These are phyloP conservation scores for Solen grandis DNA, from an alignment of 1,140 invertebrate genomes.

Conservation along the genomic window DNA sequence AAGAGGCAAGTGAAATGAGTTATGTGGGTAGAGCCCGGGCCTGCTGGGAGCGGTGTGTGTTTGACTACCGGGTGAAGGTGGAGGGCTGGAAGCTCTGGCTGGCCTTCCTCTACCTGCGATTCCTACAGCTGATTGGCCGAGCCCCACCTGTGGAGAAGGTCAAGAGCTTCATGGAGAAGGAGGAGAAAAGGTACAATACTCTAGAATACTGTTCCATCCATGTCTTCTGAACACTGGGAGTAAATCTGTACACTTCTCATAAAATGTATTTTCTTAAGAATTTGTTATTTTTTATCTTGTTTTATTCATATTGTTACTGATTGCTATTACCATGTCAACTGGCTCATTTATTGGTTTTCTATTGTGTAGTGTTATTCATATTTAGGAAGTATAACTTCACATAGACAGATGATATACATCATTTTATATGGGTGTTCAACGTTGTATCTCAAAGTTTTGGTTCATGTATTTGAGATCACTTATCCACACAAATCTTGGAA, in stretches of 20 bases:
- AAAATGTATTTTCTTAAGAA: neutral
- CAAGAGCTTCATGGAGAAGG: conserved; percentile 57
- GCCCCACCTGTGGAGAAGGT: conserved; percentile 59
- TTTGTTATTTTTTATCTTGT: neutral
- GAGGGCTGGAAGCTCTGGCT: conserved; percentile 59
- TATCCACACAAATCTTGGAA: too few relatives aligned
- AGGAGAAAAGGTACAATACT: conserved; percentile 57
- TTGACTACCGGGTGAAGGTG: conserved; percentile 60
- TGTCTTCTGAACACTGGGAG: neutral
- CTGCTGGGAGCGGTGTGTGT: conserved; percentile 59
- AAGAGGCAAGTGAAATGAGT: conserved; percentile 35
- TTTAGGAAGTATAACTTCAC: too few relatives aligned
- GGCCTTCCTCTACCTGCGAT: conserved; percentile 56
- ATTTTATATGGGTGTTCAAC: too few relatives aligned
- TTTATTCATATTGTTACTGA: too few relatives aligned
- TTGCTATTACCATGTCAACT: too few relatives aligned
- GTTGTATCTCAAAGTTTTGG: too few relatives aligned
- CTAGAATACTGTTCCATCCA: neutral
- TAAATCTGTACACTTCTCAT: neutral
- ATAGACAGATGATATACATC: too few relatives aligned
- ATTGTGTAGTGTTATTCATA: too few relatives aligned
- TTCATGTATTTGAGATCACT: too few relatives aligned
- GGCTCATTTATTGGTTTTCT: too few relatives aligned
- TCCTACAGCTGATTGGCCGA: conserved; percentile 64
- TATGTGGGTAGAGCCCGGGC: conserved; percentile 29